Conservation (phyloP, 2,888 invertebrate genomes). For the Pristionchus mayeri region DNA sequence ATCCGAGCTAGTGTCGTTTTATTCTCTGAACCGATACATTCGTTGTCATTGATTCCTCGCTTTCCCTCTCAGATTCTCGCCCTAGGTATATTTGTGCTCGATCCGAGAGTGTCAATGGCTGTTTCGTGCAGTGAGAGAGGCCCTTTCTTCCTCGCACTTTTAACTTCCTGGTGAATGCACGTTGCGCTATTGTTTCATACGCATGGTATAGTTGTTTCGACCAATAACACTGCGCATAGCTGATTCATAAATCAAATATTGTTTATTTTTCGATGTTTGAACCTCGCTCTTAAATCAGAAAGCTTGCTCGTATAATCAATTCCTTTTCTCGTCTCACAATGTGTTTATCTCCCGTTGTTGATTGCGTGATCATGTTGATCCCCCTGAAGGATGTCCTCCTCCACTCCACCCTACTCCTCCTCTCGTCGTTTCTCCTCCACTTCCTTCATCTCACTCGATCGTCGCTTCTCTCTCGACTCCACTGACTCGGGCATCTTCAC, state of each 20-base stretch:
- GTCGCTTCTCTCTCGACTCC: slow-evolving; percentile 32
- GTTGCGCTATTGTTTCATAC: neutral
- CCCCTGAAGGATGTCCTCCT: neutral
- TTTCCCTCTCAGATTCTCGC: too few species aligned
- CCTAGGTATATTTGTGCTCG: neutral
- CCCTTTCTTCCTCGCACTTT: too few species aligned
- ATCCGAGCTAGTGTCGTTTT: too few species aligned
- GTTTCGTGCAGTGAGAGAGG: neutral
- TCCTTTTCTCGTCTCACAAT: too few species aligned
- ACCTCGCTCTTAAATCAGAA: too few species aligned
- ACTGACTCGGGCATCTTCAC: slow-evolving; percentile 14
- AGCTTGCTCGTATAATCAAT: too few species aligned
- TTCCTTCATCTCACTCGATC: slow-evolving; percentile 31
- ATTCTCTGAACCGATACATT: neutral
- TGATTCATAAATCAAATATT: too few species aligned
- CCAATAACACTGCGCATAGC: neutral
- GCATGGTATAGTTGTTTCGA: neutral
- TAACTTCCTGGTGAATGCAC: neutral
- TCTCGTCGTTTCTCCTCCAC: neutral
- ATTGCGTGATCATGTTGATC: too few species aligned
- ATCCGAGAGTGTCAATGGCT: neutral
- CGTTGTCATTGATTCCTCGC: too few species aligned
- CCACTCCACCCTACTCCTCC: neutral
- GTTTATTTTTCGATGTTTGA: too few species aligned
- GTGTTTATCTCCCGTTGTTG: too few species aligned